Evolutionary conservation across 2,113 vertebrate genomes (phyloP).

Genomic region (Pluvianellus socialis): DNA sequence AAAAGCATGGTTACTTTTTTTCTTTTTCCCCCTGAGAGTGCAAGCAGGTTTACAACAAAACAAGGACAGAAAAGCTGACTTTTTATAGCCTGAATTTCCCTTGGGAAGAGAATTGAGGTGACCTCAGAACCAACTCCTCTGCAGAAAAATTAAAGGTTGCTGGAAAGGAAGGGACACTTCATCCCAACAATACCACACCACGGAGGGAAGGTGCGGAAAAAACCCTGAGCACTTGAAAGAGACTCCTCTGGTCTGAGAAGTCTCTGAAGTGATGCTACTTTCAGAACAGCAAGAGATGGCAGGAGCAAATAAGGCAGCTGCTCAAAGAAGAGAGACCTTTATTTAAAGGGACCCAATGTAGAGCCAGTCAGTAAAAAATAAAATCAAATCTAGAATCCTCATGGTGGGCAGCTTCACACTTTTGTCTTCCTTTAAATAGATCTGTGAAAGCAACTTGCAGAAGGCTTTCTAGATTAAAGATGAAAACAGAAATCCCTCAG

Average conservation of each 20-base stretch:
- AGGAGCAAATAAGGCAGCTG: not conserved
- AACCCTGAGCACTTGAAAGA: not conserved
- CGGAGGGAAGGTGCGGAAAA: not conserved
- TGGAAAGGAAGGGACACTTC: slow-evolving; percentile 21
- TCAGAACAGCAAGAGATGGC: not conserved
- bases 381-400: slow-evolving; percentile 44
- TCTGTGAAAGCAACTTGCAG: slow-evolving; percentile 16
- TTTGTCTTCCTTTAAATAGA: slow-evolving; percentile 46
- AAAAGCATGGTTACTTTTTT: not conserved
- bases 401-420: slow-evolving; percentile 48
- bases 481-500: slow-evolving; percentile 49
- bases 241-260: not conserved
- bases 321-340: not conserved
- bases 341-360: not conserved
- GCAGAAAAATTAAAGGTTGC: slow-evolving; percentile 36
- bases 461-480: slow-evolving; percentile 56
- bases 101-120: slow-evolving; percentile 24
- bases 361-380: not conserved
- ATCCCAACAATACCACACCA: not conserved
- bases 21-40: not conserved
- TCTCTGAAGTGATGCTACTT: slow-evolving; percentile 24
- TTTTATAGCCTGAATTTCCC: slow-evolving; percentile 15
- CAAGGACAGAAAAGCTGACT: slow-evolving; percentile 34
- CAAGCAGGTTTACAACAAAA: slow-evolving; percentile 9
- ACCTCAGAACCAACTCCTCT: slow-evolving; percentile 25